phyloP scores from a whole-genome alignment of 1,140 invertebrate species.

The Cheumatopsyche charites region DNA sequence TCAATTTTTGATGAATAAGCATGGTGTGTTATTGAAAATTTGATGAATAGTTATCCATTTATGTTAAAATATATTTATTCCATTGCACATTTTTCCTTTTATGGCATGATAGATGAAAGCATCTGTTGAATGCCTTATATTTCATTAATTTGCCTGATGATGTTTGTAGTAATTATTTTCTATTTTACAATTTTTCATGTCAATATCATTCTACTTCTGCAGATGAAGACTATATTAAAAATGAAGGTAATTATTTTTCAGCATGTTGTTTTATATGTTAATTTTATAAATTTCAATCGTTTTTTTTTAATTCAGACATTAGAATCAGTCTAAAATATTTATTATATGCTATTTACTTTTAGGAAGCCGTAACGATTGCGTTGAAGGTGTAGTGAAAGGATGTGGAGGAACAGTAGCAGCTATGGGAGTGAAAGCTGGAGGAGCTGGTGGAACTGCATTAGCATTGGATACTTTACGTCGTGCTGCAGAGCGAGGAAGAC shows the following conservation, averaged over 20 bases:
- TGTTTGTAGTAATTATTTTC: neutral
- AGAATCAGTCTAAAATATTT: no score
- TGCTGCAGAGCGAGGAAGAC: slow-evolving; percentile 72
- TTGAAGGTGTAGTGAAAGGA: slow-evolving; percentile 72
- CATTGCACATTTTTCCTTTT: no score
- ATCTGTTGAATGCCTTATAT: no score
- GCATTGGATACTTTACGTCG: slow-evolving; percentile 70
- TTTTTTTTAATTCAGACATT: no score
- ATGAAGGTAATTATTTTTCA: slow-evolving; percentile 20
- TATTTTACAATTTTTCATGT: slow-evolving; percentile 27
- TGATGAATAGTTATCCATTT: no score
- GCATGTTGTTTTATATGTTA: slow-evolving; percentile 8
- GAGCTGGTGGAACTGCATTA: slow-evolving; percentile 68
- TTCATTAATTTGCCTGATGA: neutral
- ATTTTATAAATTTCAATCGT: no score
- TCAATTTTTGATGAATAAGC: neutral
- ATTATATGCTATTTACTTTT: neutral
- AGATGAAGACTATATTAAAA: slow-evolving; percentile 19
- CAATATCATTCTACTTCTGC: slow-evolving; percentile 9
- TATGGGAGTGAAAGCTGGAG: slow-evolving; percentile 66
- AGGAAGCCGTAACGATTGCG: slow-evolving; percentile 71
- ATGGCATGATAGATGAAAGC: no score
- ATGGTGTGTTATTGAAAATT: no score
- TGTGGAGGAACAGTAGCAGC: slow-evolving; percentile 68
- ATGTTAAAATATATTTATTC: no score